Evolutionary conservation across 1,140 invertebrate species (phyloP).

Genomic region (Drosophila saltans): DNA sequence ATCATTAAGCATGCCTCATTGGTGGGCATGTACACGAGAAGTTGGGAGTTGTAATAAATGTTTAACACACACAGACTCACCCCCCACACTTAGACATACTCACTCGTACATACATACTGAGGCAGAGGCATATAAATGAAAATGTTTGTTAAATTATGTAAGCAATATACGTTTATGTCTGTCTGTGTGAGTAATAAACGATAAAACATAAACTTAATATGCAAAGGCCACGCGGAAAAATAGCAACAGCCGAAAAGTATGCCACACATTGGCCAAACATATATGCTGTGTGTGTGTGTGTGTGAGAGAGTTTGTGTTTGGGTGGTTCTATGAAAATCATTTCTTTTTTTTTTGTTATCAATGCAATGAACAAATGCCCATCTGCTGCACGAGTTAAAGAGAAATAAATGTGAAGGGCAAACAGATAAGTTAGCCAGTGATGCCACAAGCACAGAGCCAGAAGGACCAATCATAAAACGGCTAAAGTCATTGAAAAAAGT

Average conservation of each 20-base stretch:
- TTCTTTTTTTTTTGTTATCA: conserved; percentile 37
- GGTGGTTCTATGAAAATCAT: conserved; percentile 17
- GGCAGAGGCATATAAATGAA: conserved; percentile 51
- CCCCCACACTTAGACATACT: conserved; percentile 27
- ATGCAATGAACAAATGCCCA: conserved; percentile 63
- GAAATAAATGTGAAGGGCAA: neutral
- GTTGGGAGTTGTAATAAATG: conserved; percentile 42
- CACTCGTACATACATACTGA: conserved; percentile 22
- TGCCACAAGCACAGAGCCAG: neutral
- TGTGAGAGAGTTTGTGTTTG: conserved; percentile 5
- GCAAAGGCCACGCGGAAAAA: conserved; percentile 61
- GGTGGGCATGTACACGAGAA: conserved; percentile 50
- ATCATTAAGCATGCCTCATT: conserved; percentile 73
- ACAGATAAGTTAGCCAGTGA: neutral
- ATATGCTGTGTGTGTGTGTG: neutral
- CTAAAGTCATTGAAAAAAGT: neutral
- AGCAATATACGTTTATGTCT: conserved; percentile 61
- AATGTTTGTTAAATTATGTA: conserved; percentile 73
- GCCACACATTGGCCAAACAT: conserved; percentile 27
- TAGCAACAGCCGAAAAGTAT: conserved; percentile 48
- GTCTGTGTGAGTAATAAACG: conserved; percentile 64
- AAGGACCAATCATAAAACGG: neutral
- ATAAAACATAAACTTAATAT: conserved; percentile 72
- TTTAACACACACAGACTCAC: conserved; percentile 35
- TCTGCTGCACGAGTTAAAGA: conserved; percentile 52